These are phyloP conservation scores for Platypus cylindrus DNA, from an alignment of 2,888 invertebrate species.

Conservation along the genomic window DNA sequence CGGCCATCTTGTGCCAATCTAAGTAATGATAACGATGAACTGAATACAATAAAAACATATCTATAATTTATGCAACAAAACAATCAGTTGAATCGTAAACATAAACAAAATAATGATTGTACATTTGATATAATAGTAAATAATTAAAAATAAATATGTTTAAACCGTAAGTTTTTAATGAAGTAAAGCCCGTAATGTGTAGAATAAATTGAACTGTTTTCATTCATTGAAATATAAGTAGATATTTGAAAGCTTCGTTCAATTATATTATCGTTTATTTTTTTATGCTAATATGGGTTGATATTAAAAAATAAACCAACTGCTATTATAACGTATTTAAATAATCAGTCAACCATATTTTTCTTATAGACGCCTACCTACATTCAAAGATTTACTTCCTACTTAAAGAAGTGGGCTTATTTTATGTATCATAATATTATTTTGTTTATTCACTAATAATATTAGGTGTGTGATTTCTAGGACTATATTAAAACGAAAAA, in stretches of 20 bases:
- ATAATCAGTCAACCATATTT: constrained; percentile 11
- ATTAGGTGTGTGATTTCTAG: constrained; percentile 13
- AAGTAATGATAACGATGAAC: too few species aligned
- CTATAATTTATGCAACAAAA: too few species aligned
- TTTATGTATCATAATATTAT: constrained; percentile 12
- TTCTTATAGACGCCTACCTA: constrained; percentile 15
- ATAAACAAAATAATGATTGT: constrained; percentile 4
- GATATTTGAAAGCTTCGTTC: not conserved
- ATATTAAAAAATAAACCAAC: constrained; percentile 3
- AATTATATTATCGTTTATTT: not conserved
- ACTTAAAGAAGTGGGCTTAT: constrained; percentile 14
- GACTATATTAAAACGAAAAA: constrained; percentile 20
- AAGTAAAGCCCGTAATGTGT: not conserved
- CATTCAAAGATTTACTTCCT: constrained; percentile 13
- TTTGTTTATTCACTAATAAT: constrained; percentile 9
- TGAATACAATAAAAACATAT: too few species aligned
- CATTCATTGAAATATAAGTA: constrained; percentile 4
- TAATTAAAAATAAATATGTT: constrained; percentile 8
- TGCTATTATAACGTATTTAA: constrained; percentile 3
- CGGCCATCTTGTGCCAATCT: constrained; percentile 11
- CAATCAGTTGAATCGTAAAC: constrained; percentile 3
- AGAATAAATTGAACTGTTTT: constrained; percentile 3
- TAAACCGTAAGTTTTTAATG: constrained; percentile 8
- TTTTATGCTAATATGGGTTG: too few species aligned
- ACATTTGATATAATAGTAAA: constrained; percentile 7